A percentile compares a stretch with the other conserved stretches of the same genome.
Conservation (phyloP, 1,140 invertebrate genomes). For the Brachystomella parvula region DNA sequence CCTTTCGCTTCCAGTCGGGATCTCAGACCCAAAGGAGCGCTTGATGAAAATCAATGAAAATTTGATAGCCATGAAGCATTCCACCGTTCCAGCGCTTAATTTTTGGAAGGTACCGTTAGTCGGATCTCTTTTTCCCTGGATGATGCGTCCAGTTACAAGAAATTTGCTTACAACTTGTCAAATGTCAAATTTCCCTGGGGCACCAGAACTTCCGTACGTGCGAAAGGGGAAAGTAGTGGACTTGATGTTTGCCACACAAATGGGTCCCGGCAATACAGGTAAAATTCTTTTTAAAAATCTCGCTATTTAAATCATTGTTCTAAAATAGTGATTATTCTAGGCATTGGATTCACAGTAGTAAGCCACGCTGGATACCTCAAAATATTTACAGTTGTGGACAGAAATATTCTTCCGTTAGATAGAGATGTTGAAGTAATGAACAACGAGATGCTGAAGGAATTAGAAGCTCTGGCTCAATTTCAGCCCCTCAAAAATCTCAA, state of each 20-base stretch:
- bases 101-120: not conserved
- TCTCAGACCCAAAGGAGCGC: not conserved
- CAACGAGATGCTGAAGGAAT: constrained; percentile 19
- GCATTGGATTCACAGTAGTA: constrained; percentile 24
- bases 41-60: not conserved
- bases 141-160: not conserved
- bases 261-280: constrained; percentile 24
- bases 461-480: constrained; percentile 5
- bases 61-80: not conserved
- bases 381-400: constrained; percentile 18
- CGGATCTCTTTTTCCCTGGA: not conserved
- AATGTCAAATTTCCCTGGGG: constrained; percentile 1
- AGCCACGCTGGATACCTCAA: constrained; percentile 15
- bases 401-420: constrained; percentile 12
- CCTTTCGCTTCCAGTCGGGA: not conserved
- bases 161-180: not conserved
- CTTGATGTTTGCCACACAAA: constrained; percentile 24
- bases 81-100: not conserved
- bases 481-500: no score
- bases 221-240: constrained; percentile 18
- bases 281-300: not conserved
- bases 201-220: constrained; percentile 16
- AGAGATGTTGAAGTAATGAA: constrained; percentile 24
- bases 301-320: not conserved
- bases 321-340: constrained; percentile 5